These are phyloP conservation scores for Sipha maydis DNA, from an alignment of 2,888 invertebrate species.

Conservation along the genomic window DNA sequence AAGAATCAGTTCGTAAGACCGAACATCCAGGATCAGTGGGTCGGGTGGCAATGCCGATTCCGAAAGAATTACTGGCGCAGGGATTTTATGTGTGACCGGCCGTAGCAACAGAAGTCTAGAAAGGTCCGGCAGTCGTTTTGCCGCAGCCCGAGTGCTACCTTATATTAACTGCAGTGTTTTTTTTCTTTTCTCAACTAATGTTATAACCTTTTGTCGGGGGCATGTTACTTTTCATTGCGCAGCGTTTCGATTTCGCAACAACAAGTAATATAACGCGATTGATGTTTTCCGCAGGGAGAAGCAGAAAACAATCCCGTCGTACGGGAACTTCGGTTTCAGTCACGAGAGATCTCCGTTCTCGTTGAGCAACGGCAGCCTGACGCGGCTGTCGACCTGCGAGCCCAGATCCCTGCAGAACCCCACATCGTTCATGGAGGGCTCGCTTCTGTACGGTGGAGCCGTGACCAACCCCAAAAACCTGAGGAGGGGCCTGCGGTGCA, in stretches of 20 bases:
- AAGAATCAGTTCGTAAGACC: no score
- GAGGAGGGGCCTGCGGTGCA: constrained; percentile 46
- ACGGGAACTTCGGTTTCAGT: constrained; percentile 56
- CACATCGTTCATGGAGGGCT: constrained; percentile 65
- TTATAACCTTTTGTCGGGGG: no score
- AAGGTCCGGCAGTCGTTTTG: no score
- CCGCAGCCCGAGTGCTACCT: no score
- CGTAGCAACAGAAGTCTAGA: no score
- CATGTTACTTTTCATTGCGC: neutral
- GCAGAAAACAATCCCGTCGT: constrained; percentile 13
- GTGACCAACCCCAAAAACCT: constrained; percentile 49
- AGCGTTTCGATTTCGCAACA: no score
- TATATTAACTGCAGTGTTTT: no score
- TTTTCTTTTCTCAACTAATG: no score
- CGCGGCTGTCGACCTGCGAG: constrained; percentile 64
- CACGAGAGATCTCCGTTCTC: constrained; percentile 60
- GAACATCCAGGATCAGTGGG: no score
- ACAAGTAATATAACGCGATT: neutral
- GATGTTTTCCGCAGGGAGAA: constrained; percentile 7
- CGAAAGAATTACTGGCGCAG: no score
- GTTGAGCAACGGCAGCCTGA: constrained; percentile 66
- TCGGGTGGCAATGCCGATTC: no score
- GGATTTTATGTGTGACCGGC: no score
- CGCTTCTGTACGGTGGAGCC: constrained; percentile 57
- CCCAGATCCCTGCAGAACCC: constrained; percentile 65